These are phyloP conservation scores for Takifugu rubripes DNA, from an alignment of 2,797 vertebrate species.

Conservation along the genomic window DNA sequence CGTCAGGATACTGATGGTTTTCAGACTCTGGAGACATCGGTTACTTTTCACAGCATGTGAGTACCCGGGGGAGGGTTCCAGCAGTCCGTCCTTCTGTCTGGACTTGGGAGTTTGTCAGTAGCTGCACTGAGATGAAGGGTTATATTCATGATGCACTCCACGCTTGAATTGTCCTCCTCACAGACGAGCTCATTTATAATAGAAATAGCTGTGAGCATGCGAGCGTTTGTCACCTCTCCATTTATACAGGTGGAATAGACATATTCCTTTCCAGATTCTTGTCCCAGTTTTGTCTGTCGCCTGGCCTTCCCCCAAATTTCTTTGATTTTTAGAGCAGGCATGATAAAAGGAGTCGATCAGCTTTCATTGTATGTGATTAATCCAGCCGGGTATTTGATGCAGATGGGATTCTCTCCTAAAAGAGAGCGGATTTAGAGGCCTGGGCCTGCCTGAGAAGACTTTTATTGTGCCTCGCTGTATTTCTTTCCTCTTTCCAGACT, in stretches of 20 bases:
- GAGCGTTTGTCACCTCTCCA: constrained; percentile 12
- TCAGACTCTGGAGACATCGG: constrained; percentile 11
- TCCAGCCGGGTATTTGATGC: constrained; percentile 52
- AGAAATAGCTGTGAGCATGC: constrained; percentile 14
- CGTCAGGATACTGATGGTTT: constrained; percentile 5
- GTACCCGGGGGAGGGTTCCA: background rate
- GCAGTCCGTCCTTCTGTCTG: constrained; percentile 1
- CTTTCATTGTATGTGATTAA: constrained; percentile 52
- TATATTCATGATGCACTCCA: constrained; percentile 18
- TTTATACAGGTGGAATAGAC: constrained; percentile 16
- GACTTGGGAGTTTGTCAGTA: constrained; percentile 3
- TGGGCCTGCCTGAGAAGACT: constrained; percentile 17
- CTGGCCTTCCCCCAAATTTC: constrained; percentile 38
- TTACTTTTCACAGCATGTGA: background rate
- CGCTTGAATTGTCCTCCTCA: constrained; percentile 14
- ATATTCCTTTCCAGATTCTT: constrained; percentile 2
- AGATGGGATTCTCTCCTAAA: constrained; percentile 52
- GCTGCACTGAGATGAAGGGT: constrained; percentile 7
- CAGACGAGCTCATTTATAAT: constrained; percentile 38
- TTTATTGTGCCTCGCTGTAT: constrained; percentile 1
- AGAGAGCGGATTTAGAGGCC: constrained; percentile 20
- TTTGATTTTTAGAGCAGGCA: constrained; percentile 52
- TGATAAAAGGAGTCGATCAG: constrained; percentile 53
- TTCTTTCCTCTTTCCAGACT: constrained; percentile 6
- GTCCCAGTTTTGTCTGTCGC: too few species aligned